phyloP scores from a whole-genome alignment of 2,113 vertebrate species.

The Peromyscus maniculatus region DNA sequence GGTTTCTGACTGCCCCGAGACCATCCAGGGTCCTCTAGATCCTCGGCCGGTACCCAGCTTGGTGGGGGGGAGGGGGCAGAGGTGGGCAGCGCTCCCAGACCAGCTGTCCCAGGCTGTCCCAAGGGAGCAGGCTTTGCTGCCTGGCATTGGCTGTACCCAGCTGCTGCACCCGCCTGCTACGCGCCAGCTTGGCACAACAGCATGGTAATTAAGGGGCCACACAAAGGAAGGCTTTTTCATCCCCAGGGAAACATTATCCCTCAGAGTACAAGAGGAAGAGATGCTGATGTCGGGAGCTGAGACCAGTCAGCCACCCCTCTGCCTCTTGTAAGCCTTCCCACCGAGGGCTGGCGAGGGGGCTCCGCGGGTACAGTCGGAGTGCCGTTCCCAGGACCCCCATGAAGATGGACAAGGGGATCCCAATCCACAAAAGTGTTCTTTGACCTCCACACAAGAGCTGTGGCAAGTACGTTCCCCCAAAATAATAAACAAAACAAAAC shows the following conservation, averaged over 20 bases:
- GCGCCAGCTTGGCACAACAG: conserved; percentile 82
- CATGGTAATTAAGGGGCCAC: conserved; percentile 70
- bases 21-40: not conserved
- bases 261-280: conserved; percentile 66
- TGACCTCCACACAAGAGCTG: not conserved
- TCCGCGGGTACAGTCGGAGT: no score
- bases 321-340: not conserved
- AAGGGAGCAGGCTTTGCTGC: conserved; percentile 72
- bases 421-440: not conserved
- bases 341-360: no score
- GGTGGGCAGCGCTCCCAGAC: conserved; percentile 68
- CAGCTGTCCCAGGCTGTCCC: conserved; percentile 81
- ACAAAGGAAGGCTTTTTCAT: conserved; percentile 81
- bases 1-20: not conserved
- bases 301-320: not conserved
- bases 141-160: conserved; percentile 82
- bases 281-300: conserved; percentile 47
- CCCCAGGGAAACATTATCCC: conserved; percentile 82
- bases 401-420: not conserved
- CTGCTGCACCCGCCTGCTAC: conserved; percentile 80
- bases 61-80: not conserved
- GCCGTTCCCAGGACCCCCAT: not conserved
- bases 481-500: not conserved
- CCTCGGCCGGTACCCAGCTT: not conserved
- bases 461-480: not conserved